A percentile compares a stretch with the other conserved stretches of the same genome.
Evolutionary conservation across 35 echinoderm and acorn worm genomes (phyloP).

Genomic region (Heliocidaris erythrogramma): DNA sequence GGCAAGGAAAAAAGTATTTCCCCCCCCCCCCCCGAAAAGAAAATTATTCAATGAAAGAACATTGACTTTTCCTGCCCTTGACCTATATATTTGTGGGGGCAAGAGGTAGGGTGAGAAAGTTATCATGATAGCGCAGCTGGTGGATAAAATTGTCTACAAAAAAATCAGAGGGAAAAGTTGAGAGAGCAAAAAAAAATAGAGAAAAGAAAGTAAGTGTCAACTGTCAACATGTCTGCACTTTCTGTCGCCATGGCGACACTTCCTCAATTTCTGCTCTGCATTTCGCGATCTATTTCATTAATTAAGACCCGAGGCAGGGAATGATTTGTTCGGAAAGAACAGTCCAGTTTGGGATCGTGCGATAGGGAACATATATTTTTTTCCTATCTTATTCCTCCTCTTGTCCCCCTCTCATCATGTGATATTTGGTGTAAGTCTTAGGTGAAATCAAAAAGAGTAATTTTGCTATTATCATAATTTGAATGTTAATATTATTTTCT

Average conservation of each 20-base stretch:
- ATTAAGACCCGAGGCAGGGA: slow-evolving; percentile 15
- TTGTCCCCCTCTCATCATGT: background rate
- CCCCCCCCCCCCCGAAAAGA: background rate
- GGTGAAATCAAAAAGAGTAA: background rate
- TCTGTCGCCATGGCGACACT: background rate
- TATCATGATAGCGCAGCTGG: background rate
- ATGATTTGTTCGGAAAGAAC: slow-evolving; percentile 12
- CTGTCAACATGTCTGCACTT: slow-evolving; percentile 22
- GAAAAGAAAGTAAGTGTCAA: slow-evolving; percentile 30
- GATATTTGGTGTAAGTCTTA: too few species aligned
- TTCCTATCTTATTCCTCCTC: background rate
- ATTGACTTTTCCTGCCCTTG: background rate
- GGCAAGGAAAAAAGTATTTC: background rate
- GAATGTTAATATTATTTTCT: too few species aligned
- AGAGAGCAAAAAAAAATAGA: background rate
- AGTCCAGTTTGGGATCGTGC: background rate
- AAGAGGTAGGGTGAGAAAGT: slow-evolving; percentile 9
- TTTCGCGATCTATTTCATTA: slow-evolving; percentile 41
- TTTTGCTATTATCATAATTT: background rate
- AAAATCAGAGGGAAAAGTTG: background rate
- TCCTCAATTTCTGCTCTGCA: background rate
- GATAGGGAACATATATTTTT: slow-evolving; percentile 1
- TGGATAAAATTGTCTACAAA: background rate
- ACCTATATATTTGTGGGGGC: background rate
- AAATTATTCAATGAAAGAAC: background rate